Percentiles rank a stretch among this genome's conserved stretches.
phyloP scores from a whole-genome alignment of 2,113 vertebrate genomes.

The Callipepla californica region DNA sequence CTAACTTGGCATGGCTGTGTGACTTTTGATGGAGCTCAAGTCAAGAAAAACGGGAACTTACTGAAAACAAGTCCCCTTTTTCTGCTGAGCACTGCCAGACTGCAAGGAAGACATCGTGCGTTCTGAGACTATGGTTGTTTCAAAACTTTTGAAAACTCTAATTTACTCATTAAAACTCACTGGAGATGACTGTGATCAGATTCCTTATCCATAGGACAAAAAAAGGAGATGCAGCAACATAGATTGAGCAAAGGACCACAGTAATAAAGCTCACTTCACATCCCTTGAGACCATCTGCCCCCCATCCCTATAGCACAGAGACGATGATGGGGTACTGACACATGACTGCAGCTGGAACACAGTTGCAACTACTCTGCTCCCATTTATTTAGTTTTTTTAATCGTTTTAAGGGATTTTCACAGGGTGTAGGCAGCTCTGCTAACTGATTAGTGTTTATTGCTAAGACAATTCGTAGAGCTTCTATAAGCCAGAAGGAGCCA shows the following conservation, averaged over 20 bases:
- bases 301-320: neutral
- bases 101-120: accelerated
- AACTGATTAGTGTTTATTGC: conserved; percentile 55
- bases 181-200: neutral
- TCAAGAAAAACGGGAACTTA: neutral
- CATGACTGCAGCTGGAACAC: neutral
- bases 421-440: conserved; percentile 39
- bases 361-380: neutral
- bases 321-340: accelerated
- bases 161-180: neutral
- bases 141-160: neutral
- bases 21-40: neutral
- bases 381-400: neutral
- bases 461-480: conserved; percentile 51
- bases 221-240: neutral
- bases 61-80: neutral
- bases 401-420: conserved; percentile 6
- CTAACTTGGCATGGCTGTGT: neutral
- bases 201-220: neutral
- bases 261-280: neutral
- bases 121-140: neutral
- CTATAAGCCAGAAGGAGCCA: conserved; percentile 63
- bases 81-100: accelerated
- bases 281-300: neutral
- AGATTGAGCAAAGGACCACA: neutral